Base-by-base conservation (phyloP, 2,797 vertebrate species). In the Phrynocephalus forsythii region DNA sequence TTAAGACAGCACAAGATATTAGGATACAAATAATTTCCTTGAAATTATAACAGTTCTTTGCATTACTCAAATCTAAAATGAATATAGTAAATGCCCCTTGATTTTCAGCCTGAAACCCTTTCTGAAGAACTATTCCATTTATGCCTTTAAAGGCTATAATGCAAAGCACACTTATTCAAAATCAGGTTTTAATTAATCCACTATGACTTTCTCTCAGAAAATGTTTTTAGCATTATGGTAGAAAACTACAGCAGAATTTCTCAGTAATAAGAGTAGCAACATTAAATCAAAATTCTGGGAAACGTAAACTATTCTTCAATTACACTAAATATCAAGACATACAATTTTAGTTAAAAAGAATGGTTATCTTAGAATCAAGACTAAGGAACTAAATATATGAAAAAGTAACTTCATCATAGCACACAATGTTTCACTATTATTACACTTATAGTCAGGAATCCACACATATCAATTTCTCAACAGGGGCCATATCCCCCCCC, bases 111-210 rank as follows among this genome's bases (percentile, higher is more conserved):
- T 82, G 13, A 8, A 66, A 16, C 1, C 1, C 22, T 52, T 68
- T n/a, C 26, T 28, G 71, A 88, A 71, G 68, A 81, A 66, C 48
- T 89, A 16, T n/a, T 88, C 20, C 5, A 56, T 87, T 63, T 79
- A 91, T 52, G 71, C 71, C 15, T 83, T 60, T 79, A 79, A 16
- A 78, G 83, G 24, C 24, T 75, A 48, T 52, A 76, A 66, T 76
- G 33, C 5, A 63, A 63, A 63, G 18, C 60, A 63, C 60, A 63
- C 60, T 63, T 63, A 15, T 63, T 5, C 20, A 5, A 63, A 63
- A 63, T 9, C 24, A 60, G 13, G 20, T 76, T 84, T 56, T 16
- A 84, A 4, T 76, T 22, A 76, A 76, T 28, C 28, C 26, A 73
- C 30, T 7, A 75, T 24, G 33, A 76, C 15, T 76, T 76, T 44